Conservation (phyloP, 1,140 invertebrate species). For the Adoxophyes honmai region DNA sequence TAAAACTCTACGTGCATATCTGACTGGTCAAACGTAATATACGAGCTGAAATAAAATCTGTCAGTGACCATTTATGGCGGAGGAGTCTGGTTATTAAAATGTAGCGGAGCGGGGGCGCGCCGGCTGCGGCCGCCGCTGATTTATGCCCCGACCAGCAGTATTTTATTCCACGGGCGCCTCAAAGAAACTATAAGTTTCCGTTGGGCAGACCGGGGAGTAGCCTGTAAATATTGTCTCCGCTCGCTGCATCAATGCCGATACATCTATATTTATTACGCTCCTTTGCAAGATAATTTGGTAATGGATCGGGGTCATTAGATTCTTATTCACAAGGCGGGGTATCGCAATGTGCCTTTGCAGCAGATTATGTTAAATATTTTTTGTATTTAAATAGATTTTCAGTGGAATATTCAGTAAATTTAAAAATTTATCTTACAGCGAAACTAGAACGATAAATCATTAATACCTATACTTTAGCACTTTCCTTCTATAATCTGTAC, state of each 20-base stretch:
- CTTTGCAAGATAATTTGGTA: conserved; percentile 68
- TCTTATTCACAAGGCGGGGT: conserved; percentile 22
- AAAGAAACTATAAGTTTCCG: conserved; percentile 76
- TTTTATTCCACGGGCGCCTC: conserved; percentile 75
- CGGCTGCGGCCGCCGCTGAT: conserved; percentile 68
- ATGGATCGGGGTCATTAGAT: conserved; percentile 61
- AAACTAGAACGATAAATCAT: too few relatives aligned
- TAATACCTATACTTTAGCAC: too few relatives aligned
- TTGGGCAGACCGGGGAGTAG: conserved; percentile 70
- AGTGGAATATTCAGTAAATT: too few relatives aligned
- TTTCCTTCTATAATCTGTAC: too few relatives aligned
- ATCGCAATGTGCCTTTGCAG: too few relatives aligned
- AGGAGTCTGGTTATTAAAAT: conserved; percentile 73
- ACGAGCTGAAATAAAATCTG: conserved; percentile 68
- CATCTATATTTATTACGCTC: conserved; percentile 71
- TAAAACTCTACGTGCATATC: conserved; percentile 44
- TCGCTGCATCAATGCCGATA: conserved; percentile 61
- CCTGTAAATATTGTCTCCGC: conserved; percentile 74
- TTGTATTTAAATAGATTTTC: too few relatives aligned
- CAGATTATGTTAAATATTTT: too few relatives aligned
- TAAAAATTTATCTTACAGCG: too few relatives aligned
- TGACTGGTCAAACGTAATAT: conserved; percentile 53
- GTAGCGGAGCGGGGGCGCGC: conserved; percentile 52
- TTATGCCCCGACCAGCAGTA: conserved; percentile 68
- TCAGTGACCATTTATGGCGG: conserved; percentile 64